Evolutionary conservation across 2,113 vertebrate genomes (phyloP).

Genomic region (Corythoichthys haematopterus): DNA sequence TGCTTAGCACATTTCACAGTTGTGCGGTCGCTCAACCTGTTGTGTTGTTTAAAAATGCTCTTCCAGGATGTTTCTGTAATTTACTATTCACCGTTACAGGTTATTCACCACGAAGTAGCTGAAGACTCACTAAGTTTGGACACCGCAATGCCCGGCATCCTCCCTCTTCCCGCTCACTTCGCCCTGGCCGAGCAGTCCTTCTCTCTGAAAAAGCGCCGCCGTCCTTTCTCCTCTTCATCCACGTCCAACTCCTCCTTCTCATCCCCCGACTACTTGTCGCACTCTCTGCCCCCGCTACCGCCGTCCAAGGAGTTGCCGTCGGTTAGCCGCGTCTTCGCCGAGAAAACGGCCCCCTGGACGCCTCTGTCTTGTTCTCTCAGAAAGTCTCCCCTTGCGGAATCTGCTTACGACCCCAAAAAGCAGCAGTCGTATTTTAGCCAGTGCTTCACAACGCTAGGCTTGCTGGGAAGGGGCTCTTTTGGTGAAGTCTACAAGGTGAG

Average conservation of each 20-base stretch:
- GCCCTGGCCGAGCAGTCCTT: constrained; percentile 80
- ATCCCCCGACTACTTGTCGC: constrained; percentile 52
- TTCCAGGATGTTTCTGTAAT: not conserved
- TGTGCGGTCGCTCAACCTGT: not conserved
- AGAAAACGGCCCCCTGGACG: constrained; percentile 67
- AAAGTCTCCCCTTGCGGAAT: constrained; percentile 44
- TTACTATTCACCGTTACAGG: constrained; percentile 29
- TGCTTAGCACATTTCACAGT: not conserved
- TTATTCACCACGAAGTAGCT: not conserved
- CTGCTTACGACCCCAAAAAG: constrained; percentile 74
- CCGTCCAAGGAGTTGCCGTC: constrained; percentile 76
- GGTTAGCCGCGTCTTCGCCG: constrained; percentile 77
- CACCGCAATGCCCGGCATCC: constrained; percentile 57
- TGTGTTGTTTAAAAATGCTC: not conserved
- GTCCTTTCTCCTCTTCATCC: constrained; percentile 66
- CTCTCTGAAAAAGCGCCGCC: constrained; percentile 76
- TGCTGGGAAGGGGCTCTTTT: constrained; percentile 82
- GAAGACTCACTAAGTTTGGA: constrained; percentile 60
- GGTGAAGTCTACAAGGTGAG: constrained; percentile 88
- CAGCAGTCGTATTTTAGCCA: constrained; percentile 81
- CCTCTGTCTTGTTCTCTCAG: constrained; percentile 74
- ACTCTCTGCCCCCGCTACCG: constrained; percentile 71
- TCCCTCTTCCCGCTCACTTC: constrained; percentile 80
- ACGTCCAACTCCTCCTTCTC: constrained; percentile 59
- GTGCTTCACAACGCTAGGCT: constrained; percentile 79